Conservation (phyloP, 2,888 invertebrate species). For the Artemia sinica region DNA sequence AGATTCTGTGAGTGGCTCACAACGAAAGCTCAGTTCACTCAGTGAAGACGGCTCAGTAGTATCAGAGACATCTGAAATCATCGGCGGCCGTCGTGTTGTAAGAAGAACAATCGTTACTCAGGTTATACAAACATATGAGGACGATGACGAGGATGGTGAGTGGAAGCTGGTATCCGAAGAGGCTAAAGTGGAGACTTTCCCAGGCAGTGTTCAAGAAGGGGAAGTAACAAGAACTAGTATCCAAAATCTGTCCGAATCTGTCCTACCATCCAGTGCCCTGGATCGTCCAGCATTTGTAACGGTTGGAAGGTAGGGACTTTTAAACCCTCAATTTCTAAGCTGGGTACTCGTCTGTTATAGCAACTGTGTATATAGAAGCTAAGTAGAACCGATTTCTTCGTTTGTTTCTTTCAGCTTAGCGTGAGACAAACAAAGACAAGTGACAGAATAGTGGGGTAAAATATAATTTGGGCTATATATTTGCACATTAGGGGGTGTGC, state of each 20-base stretch:
- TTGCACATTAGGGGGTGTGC: too few relatives aligned
- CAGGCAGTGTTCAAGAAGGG: neutral
- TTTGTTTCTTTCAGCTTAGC: too few relatives aligned
- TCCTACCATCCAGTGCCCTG: neutral
- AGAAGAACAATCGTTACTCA: constrained; percentile 5
- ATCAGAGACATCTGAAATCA: neutral
- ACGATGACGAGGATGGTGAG: neutral
- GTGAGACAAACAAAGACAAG: too few relatives aligned
- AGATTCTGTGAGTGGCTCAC: neutral
- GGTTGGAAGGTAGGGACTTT: neutral
- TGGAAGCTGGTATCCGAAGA: constrained; percentile 7
- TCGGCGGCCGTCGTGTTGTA: constrained; percentile 4
- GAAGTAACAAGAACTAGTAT: neutral
- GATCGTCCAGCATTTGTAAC: constrained; percentile 6
- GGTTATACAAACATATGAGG: neutral
- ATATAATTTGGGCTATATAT: too few relatives aligned
- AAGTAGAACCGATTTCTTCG: too few relatives aligned
- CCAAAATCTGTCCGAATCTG: neutral
- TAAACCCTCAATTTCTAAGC: neutral
- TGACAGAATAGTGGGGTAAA: too few relatives aligned
- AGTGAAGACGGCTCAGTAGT: constrained; percentile 1
- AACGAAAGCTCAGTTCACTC: neutral
- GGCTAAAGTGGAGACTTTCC: constrained; percentile 11
- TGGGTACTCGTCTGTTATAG: neutral
- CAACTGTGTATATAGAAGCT: too few relatives aligned